phyloP scores from a whole-genome alignment of 30 jellyfish, hydroid and myxozoan species.

The Nemopilema nomurai region DNA sequence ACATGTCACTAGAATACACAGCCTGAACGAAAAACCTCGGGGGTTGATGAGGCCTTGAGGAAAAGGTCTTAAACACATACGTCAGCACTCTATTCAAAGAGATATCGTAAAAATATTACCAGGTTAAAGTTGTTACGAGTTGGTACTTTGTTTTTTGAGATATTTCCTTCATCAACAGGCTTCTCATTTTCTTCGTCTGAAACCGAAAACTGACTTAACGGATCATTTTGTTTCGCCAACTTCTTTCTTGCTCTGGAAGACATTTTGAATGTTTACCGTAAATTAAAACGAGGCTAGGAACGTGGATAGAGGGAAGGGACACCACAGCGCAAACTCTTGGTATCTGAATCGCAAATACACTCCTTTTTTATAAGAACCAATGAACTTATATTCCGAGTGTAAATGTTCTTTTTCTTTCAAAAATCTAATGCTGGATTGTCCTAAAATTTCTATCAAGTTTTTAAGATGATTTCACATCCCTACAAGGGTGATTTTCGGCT shows the following conservation, averaged over 20 bases:
- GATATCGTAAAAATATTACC: neutral
- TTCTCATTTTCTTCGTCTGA: constrained; percentile 22
- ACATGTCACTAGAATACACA: too few relatives aligned
- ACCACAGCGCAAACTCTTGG: neutral
- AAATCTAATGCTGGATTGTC: neutral
- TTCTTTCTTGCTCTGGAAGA: constrained; percentile 60
- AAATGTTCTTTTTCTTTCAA: too few relatives aligned
- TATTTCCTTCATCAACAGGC: neutral
- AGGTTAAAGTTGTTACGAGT: constrained; percentile 24
- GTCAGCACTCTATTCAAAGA: neutral
- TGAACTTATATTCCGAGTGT: too few relatives aligned
- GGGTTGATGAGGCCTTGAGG: too few relatives aligned
- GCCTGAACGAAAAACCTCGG: too few relatives aligned
- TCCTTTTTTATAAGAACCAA: too few relatives aligned
- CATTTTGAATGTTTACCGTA: constrained; percentile 18
- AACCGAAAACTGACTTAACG: constrained; percentile 12
- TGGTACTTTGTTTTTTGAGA: constrained; percentile 23
- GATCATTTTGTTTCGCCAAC: constrained; percentile 44
- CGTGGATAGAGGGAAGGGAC: neutral
- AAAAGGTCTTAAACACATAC: neutral
- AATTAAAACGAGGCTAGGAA: neutral
- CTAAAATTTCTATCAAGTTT: too few relatives aligned
- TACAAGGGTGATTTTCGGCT: too few relatives aligned
- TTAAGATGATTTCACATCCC: too few relatives aligned
- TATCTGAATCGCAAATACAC: too few relatives aligned